A percentile compares a stretch with the other conserved stretches of the same genome.
Conservation (phyloP, 2,888 invertebrate species). For the Lasius platythorax region DNA sequence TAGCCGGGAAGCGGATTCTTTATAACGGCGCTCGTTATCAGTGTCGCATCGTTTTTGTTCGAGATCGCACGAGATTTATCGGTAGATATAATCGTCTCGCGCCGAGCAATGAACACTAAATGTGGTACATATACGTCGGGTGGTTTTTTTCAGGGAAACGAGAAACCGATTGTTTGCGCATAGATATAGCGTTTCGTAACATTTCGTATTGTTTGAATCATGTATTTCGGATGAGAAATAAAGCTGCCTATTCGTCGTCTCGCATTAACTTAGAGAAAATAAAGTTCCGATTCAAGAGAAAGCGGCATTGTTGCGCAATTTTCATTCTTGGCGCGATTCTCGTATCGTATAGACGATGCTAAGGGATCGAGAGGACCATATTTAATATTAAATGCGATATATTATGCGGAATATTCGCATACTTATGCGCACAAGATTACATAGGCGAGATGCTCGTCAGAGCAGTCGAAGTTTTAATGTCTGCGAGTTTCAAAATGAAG, state of each 20-base stretch:
- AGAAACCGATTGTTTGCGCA: slow-evolving; percentile 54
- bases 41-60: slow-evolving; percentile 43
- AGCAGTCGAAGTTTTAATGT: slow-evolving; percentile 53
- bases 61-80: slow-evolving; percentile 37
- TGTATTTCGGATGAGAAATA: not conserved
- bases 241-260: slow-evolving; percentile 8
- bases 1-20: not conserved
- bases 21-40: slow-evolving; percentile 29
- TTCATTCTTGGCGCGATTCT: not conserved
- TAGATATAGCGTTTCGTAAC: slow-evolving; percentile 6
- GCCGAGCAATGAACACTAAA: slow-evolving; percentile 67
- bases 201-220: not conserved
- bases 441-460: slow-evolving; percentile 40
- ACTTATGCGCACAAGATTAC: slow-evolving; percentile 30
- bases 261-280: not conserved
- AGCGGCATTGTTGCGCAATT: not conserved
- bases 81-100: slow-evolving; percentile 29
- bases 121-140: slow-evolving; percentile 45
- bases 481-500: slow-evolving; percentile 23
- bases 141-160: slow-evolving; percentile 47
- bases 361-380: not conserved
- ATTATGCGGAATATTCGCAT: slow-evolving; percentile 46
- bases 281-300: not conserved
- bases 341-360: not conserved
- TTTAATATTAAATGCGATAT: slow-evolving; percentile 17